Conservation (phyloP, 2,888 invertebrate genomes). For the Archaeoteleia sp. region DNA sequence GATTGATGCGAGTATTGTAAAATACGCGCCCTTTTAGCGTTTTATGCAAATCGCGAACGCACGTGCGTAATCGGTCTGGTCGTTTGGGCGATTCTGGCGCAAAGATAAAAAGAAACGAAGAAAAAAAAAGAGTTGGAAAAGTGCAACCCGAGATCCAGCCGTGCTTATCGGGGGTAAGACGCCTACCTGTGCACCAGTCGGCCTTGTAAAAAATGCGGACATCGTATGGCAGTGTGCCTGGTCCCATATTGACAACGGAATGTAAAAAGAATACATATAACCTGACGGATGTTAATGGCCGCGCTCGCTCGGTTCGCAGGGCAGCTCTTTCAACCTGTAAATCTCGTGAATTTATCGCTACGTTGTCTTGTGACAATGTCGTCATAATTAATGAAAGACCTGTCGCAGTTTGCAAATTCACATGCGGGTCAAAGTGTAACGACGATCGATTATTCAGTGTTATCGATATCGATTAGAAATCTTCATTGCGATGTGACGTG, state of each 20-base stretch:
- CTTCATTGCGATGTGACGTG: too few relatives aligned
- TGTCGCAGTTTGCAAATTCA: slow-evolving; percentile 2
- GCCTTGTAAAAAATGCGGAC: slow-evolving; percentile 66
- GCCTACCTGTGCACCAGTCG: slow-evolving; percentile 56
- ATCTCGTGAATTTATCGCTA: slow-evolving; percentile 17
- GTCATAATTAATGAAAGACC: slow-evolving; percentile 8
- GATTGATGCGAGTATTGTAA: slow-evolving; percentile 10
- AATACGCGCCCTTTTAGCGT: slow-evolving; percentile 33
- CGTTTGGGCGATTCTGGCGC: slow-evolving; percentile 18
- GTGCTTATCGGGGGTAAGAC: slow-evolving; percentile 41
- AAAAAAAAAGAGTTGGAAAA: slow-evolving; percentile 18
- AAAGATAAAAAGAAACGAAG: slow-evolving; percentile 20
- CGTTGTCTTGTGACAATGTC: slow-evolving; percentile 3
- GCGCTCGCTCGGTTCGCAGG: slow-evolving; percentile 11
- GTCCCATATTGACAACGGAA: slow-evolving; percentile 46
- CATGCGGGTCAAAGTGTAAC: slow-evolving; percentile 2
- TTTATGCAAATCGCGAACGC: slow-evolving; percentile 41
- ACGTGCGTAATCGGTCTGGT: slow-evolving; percentile 20
- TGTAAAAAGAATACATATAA: slow-evolving; percentile 35
- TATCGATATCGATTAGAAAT: too few relatives aligned
- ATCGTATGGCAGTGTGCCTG: slow-evolving; percentile 47
- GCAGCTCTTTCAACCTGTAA: slow-evolving; percentile 24
- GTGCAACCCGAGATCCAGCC: slow-evolving; percentile 29
- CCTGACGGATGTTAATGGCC: slow-evolving; percentile 47
- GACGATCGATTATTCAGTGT: neutral